Percentiles rank a stretch among this genome's conserved stretches.
These are phyloP conservation scores for Aegotheles bennettii DNA, from an alignment of 2,113 vertebrate species.

Conservation along the genomic window DNA sequence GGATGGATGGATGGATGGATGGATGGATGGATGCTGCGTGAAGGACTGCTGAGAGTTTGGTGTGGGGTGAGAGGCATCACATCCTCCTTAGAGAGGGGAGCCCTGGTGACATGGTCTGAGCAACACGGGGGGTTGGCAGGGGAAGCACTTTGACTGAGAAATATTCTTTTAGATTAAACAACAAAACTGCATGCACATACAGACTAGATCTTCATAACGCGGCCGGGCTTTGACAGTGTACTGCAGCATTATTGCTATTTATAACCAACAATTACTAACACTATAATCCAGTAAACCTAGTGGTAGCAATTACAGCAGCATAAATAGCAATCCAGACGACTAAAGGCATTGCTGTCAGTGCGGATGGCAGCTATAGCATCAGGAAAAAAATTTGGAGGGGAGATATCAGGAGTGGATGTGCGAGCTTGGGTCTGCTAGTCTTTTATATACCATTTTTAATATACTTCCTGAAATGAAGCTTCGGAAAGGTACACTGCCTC, in stretches of 20 bases:
- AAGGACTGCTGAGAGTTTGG: neutral
- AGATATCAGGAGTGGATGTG: neutral
- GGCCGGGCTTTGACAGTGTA: conserved; percentile 48
- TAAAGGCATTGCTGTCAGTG: conserved; percentile 50
- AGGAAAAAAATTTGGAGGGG: conserved; percentile 4
- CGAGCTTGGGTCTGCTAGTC: conserved; percentile 48
- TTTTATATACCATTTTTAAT: conserved; percentile 70
- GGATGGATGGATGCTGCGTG: neutral
- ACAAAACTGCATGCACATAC: conserved; percentile 40
- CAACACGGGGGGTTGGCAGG: neutral
- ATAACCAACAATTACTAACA: conserved; percentile 68
- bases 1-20: neutral
- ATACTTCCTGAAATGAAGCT: conserved; percentile 63
- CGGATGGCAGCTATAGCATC: conserved; percentile 53
- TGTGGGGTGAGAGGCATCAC: neutral
- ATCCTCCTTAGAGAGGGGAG: neutral
- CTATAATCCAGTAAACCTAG: conserved; percentile 63
- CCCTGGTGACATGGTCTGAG: neutral
- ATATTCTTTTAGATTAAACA: conserved; percentile 43
- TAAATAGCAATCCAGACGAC: conserved; percentile 67
- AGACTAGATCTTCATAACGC: conserved; percentile 9
- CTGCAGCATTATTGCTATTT: conserved; percentile 65
- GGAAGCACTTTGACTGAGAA: conserved; percentile 1
- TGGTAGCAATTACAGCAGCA: conserved; percentile 68
- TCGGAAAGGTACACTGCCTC: conserved; percentile 66